Conservation (phyloP, 2,113 vertebrate genomes). For the Ptilonorhynchus violaceus region DNA sequence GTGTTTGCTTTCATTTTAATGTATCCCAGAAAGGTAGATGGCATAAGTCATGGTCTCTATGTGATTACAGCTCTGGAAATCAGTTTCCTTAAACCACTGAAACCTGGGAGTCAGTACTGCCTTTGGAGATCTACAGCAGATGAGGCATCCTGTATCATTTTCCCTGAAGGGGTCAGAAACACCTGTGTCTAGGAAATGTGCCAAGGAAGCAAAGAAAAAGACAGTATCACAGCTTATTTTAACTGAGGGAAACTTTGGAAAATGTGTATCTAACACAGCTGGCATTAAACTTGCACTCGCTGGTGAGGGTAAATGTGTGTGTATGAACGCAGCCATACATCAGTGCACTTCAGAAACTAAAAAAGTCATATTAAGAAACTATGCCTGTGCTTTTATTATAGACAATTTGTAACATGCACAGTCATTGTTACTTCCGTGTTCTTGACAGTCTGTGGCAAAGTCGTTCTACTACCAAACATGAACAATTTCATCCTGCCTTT, state of each 20-base stretch:
- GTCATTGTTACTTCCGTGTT: background rate
- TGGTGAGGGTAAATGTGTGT: background rate
- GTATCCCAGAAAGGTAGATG: background rate
- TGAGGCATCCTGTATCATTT: background rate
- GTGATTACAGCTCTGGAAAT: slow-evolving; percentile 10
- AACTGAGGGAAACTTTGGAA: background rate
- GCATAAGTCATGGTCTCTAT: background rate
- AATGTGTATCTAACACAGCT: background rate
- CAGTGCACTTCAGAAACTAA: background rate
- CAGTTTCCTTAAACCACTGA: background rate
- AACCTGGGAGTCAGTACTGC: background rate
- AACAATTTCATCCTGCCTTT: background rate
- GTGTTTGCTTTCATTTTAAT: background rate
- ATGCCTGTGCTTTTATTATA: background rate
- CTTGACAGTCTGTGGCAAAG: background rate
- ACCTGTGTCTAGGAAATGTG: background rate
- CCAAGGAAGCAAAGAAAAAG: slow-evolving; percentile 5
- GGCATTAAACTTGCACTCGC: background rate
- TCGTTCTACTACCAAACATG: background rate
- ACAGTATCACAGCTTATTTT: background rate
- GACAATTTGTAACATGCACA: background rate
- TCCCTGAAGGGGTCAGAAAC: slow-evolving; percentile 24
- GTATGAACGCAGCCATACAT: background rate
- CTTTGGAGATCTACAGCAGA: slow-evolving; percentile 11
- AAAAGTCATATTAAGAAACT: background rate